These are phyloP conservation scores for Ifrita kowaldi DNA, from an alignment of 2,113 vertebrate species.

Conservation along the genomic window DNA sequence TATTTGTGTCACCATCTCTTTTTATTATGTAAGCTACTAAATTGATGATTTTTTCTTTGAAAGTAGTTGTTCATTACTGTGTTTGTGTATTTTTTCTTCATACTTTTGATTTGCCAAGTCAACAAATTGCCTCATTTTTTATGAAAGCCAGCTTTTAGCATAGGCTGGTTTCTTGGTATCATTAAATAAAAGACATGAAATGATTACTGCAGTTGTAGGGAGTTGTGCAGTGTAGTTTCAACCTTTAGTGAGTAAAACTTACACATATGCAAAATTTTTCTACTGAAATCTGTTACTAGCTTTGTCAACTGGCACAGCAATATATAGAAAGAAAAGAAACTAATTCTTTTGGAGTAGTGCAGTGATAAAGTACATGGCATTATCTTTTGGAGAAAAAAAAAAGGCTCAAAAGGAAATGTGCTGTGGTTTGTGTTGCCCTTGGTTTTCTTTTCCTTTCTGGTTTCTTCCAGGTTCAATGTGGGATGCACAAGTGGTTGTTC, in stretches of 20 bases:
- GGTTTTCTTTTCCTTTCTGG: neutral
- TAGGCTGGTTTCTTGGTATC: neutral
- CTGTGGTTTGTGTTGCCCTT: neutral
- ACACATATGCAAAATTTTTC: neutral
- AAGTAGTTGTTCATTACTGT: slow-evolving; percentile 10
- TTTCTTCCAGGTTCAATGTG: neutral
- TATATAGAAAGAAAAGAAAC: neutral
- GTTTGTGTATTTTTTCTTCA: neutral
- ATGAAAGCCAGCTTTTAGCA: slow-evolving; percentile 20
- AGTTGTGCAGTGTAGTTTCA: slow-evolving; percentile 4
- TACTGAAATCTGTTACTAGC: neutral
- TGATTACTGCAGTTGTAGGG: neutral
- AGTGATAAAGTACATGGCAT: neutral
- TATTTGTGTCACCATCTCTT: neutral
- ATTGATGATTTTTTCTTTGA: neutral
- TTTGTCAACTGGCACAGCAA: neutral
- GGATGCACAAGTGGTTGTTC: neutral
- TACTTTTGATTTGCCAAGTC: neutral
- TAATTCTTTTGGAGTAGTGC: neutral
- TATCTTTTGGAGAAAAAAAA: neutral
- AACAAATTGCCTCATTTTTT: slow-evolving; percentile 19
- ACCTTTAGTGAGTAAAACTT: neutral
- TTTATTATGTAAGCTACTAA: neutral
- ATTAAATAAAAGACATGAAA: slow-evolving; percentile 16
- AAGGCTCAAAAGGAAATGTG: neutral